Evolutionary conservation across 2,888 invertebrate species (phyloP).

Genomic region (Cetonia aurata): DNA sequence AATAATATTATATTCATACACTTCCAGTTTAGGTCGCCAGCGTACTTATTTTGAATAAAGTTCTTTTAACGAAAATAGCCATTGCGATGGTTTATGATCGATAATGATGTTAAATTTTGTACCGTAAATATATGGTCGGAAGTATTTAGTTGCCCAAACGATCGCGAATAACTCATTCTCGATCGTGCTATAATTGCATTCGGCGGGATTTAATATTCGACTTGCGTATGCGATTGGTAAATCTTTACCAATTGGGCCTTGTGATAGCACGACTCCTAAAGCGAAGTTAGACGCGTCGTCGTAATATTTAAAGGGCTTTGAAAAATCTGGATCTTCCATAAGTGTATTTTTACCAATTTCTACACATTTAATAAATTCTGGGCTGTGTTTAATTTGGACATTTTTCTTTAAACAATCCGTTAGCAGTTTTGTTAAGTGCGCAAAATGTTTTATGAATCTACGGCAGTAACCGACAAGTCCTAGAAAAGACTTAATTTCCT

Average conservation of each 20-base stretch:
- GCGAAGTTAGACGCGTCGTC: slow-evolving; percentile 35
- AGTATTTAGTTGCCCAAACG: slow-evolving; percentile 54
- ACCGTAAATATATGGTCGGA: slow-evolving; percentile 56
- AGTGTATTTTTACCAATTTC: slow-evolving; percentile 42
- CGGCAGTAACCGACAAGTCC: slow-evolving; percentile 44
- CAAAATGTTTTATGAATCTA: slow-evolving; percentile 43
- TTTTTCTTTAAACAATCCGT: slow-evolving; percentile 38
- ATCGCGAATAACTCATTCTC: slow-evolving; percentile 55
- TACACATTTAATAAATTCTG: slow-evolving; percentile 33
- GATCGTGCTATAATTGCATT: slow-evolving; percentile 48
- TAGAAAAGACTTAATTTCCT: slow-evolving; percentile 44
- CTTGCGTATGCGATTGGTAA: not conserved
- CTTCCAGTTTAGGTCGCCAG: slow-evolving; percentile 59
- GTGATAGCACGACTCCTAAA: slow-evolving; percentile 43
- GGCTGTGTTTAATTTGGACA: slow-evolving; percentile 15
- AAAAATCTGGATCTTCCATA: slow-evolving; percentile 42
- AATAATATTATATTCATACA: slow-evolving; percentile 55
- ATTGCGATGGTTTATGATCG: too few species aligned
- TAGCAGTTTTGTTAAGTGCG: slow-evolving; percentile 41
- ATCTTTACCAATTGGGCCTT: slow-evolving; percentile 39
- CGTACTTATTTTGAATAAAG: slow-evolving; percentile 59
- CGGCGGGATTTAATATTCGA: slow-evolving; percentile 26
- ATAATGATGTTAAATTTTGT: slow-evolving; percentile 58
- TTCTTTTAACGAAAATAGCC: slow-evolving; percentile 61
- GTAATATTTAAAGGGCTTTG: slow-evolving; percentile 34